These are phyloP conservation scores for Pyrgilauda ruficollis DNA, from an alignment of 2,113 vertebrate genomes.

Conservation along the genomic window DNA sequence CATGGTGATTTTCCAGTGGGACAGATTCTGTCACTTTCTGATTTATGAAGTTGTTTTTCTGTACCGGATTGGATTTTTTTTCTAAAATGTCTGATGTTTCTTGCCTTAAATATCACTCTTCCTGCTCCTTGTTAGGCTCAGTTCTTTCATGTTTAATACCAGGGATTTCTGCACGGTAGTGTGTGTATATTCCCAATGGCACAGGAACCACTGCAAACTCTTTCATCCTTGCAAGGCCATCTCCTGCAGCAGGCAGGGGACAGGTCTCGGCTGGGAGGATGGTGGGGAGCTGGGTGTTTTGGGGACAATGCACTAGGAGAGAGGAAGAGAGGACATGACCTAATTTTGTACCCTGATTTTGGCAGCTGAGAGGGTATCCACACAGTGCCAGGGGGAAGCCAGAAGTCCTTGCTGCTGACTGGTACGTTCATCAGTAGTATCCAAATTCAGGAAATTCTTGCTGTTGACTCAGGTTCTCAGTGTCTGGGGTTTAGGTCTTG, in stretches of 20 bases:
- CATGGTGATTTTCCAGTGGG: background rate
- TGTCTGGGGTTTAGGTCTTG: background rate
- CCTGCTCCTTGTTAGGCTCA: background rate
- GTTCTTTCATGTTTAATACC: background rate
- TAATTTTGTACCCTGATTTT: background rate
- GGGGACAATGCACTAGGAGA: background rate
- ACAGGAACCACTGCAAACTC: background rate
- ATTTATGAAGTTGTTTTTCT: background rate
- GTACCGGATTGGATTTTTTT: background rate
- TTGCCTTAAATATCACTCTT: background rate
- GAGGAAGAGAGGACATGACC: background rate
- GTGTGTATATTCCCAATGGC: background rate
- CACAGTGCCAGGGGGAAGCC: background rate
- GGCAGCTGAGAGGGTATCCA: background rate
- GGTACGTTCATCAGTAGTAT: accelerated
- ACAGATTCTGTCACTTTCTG: background rate
- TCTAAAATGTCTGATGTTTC: background rate
- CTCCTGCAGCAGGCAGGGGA: background rate
- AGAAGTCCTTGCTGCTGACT: background rate
- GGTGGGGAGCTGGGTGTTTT: background rate
- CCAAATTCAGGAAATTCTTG: background rate
- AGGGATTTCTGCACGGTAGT: background rate
- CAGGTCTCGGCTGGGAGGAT: background rate
- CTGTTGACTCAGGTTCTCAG: background rate
- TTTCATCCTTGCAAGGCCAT: background rate